Conservation (phyloP, 2,113 vertebrate species). For the Azemiops feae region DNA sequence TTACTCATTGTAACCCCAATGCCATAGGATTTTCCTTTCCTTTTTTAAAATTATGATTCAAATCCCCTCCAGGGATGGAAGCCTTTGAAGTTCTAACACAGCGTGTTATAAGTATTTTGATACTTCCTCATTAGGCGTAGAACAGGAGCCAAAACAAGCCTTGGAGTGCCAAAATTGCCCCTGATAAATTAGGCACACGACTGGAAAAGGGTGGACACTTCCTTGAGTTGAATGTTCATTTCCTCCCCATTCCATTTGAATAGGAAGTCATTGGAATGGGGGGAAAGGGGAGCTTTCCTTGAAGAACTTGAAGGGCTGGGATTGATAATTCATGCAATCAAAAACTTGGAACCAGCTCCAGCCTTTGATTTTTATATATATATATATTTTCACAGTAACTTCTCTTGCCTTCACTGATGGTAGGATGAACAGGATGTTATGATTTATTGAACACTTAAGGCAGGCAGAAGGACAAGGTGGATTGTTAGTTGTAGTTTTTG, state of each 20-base stretch:
- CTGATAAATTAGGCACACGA: conserved; percentile 92
- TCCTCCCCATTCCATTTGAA: conserved; percentile 83
- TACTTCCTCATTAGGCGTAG: conserved; percentile 75
- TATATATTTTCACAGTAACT: conserved; percentile 64
- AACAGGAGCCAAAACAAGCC: conserved; percentile 80
- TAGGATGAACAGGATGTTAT: conserved; percentile 84
- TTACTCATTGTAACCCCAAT: not conserved
- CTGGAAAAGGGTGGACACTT: conserved; percentile 88
- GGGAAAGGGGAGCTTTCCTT: conserved; percentile 73
- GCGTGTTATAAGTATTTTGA: conserved; percentile 74
- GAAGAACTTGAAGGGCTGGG: conserved; percentile 65
- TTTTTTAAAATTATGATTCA: conserved; percentile 37
- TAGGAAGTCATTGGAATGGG: conserved; percentile 87
- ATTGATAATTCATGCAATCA: conserved; percentile 69
- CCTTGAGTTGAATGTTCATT: conserved; percentile 79
- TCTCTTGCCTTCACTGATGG: conserved; percentile 69
- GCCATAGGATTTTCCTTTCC: not conserved
- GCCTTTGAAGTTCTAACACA: conserved; percentile 75
- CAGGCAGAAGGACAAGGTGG: conserved; percentile 82
- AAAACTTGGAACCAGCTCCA: conserved; percentile 66
- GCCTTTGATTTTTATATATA: conserved; percentile 55
- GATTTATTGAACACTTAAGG: conserved; percentile 83
- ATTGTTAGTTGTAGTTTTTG: conserved; percentile 75
- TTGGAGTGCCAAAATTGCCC: conserved; percentile 82
- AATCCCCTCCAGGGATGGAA: conserved; percentile 60